These are phyloP conservation scores for Stictocephala bisonia DNA, from an alignment of 2,888 invertebrate genomes.

Conservation along the genomic window DNA sequence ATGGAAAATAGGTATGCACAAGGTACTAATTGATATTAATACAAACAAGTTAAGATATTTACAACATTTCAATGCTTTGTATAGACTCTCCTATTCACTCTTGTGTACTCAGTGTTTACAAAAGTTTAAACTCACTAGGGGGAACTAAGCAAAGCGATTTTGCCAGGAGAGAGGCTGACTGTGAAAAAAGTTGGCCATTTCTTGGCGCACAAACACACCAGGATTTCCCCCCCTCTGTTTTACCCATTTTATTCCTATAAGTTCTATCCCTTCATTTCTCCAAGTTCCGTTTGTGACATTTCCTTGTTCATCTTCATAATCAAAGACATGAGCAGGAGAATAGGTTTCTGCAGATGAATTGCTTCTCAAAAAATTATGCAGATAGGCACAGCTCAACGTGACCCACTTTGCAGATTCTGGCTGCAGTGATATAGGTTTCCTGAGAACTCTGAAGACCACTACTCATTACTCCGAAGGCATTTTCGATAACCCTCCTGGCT, in stretches of 20 bases:
- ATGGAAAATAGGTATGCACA: no score
- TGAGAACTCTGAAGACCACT: slow-evolving; percentile 4
- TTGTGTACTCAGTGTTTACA: no score
- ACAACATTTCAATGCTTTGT: no score
- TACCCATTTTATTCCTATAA: not conserved
- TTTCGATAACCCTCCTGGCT: slow-evolving; percentile 35
- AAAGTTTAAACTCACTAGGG: not conserved
- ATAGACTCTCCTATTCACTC: no score
- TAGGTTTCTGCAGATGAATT: slow-evolving; percentile 5
- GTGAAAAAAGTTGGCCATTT: not conserved
- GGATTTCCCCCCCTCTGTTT: not conserved
- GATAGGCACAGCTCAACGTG: slow-evolving; percentile 7
- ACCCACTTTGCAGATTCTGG: slow-evolving; percentile 1
- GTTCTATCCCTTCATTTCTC: slow-evolving; percentile 11
- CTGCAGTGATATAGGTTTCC: slow-evolving; percentile 29
- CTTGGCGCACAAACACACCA: not conserved
- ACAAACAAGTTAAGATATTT: no score
- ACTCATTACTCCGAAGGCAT: slow-evolving; percentile 35
- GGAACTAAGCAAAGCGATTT: not conserved
- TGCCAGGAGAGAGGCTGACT: not conserved
- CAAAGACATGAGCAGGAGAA: not conserved
- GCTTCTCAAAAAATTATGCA: slow-evolving; percentile 25
- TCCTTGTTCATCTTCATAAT: slow-evolving; percentile 8
- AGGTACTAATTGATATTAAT: no score
- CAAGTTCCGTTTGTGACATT: slow-evolving; percentile 4